Evolutionary conservation across 1,140 invertebrate genomes (phyloP).

Genomic region (Spodoptera frugiperda): DNA sequence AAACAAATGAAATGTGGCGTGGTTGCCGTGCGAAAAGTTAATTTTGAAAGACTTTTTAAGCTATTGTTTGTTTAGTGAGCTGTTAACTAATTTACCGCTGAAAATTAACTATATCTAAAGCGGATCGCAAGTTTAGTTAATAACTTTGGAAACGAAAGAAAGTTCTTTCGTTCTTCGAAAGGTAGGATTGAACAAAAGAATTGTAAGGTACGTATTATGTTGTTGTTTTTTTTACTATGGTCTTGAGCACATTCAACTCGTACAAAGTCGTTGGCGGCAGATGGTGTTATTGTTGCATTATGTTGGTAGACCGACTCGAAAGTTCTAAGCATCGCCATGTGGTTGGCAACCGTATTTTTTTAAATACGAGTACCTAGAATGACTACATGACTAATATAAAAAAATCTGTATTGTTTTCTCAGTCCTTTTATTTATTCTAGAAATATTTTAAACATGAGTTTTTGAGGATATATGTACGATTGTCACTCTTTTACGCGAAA

Average conservation of each 20-base stretch:
- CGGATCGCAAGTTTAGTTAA: constrained; percentile 1
- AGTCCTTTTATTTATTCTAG: no score
- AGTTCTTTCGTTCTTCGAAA: neutral
- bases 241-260: constrained; percentile 23
- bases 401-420: no score
- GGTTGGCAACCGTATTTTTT: neutral
- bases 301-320: constrained; percentile 16
- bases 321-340: constrained; percentile 8
- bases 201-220: neutral
- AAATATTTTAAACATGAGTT: no score
- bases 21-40: constrained; percentile 20
- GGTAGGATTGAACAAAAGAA: neutral
- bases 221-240: constrained; percentile 23
- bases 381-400: no score
- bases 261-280: constrained; percentile 22
- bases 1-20: constrained; percentile 5
- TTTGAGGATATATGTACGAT: no score
- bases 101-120: constrained; percentile 19
- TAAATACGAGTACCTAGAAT: neutral
- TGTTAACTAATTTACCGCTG: neutral
- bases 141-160: constrained; percentile 5
- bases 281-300: constrained; percentile 31
- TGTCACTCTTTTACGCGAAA: no score
- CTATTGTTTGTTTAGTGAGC: constrained; percentile 9
- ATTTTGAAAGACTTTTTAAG: constrained; percentile 27